Conservation (phyloP, 2,888 invertebrate species). For the Mactromeris polynyma region DNA sequence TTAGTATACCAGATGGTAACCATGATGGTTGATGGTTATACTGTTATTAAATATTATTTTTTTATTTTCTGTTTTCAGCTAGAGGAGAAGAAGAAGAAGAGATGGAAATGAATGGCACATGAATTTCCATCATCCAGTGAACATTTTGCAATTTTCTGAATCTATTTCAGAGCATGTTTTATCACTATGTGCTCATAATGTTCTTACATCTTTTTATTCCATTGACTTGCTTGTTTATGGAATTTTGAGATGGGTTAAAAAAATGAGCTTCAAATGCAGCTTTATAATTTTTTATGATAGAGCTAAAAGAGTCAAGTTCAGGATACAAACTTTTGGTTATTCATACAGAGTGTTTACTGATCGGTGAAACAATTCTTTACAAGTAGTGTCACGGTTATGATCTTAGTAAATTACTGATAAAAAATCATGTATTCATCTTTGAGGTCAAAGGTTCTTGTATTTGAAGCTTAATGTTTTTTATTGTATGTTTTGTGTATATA, state of each 20-base stretch:
- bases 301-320: too few relatives aligned
- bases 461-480: not conserved
- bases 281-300: too few relatives aligned
- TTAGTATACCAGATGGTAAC: not conserved
- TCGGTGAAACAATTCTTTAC: not conserved
- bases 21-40: not conserved
- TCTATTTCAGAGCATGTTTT: not conserved
- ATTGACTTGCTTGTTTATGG: not conserved
- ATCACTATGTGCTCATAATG: not conserved
- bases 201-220: not conserved
- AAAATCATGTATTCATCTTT: too few relatives aligned
- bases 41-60: not conserved
- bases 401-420: too few relatives aligned
- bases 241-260: not conserved
- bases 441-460: not conserved
- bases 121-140: constrained; percentile 29
- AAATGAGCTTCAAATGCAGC: not conserved
- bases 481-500: not conserved
- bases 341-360: not conserved
- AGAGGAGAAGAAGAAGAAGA: constrained; percentile 75
- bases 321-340: too few relatives aligned
- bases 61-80: constrained; percentile 33
- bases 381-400: not conserved
- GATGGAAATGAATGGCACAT: constrained; percentile 76
- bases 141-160: not conserved